These are phyloP conservation scores for Potamilus streckersoni DNA, from an alignment of 1,140 invertebrate species.

Conservation along the genomic window DNA sequence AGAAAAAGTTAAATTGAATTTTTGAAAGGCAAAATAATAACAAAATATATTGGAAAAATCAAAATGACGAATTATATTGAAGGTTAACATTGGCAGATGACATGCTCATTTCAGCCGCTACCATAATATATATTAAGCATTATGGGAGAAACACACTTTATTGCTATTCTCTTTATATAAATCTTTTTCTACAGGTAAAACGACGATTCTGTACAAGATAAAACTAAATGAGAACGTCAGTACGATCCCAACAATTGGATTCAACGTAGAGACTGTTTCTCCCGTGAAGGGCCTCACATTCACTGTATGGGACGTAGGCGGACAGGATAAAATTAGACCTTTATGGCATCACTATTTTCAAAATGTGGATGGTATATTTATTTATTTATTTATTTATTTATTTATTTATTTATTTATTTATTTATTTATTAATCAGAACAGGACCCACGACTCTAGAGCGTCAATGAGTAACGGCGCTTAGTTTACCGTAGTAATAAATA, in stretches of 20 bases:
- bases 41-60: too few relatives aligned
- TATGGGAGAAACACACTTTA: too few relatives aligned
- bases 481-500: too few relatives aligned
- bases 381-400: background rate
- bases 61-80: too few relatives aligned
- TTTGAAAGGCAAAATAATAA: too few relatives aligned
- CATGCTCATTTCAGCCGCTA: too few relatives aligned
- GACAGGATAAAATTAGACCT: constrained; percentile 68
- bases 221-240: constrained; percentile 82
- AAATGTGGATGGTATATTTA: constrained; percentile 51
- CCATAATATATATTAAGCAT: too few relatives aligned
- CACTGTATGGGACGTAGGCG: constrained; percentile 70
- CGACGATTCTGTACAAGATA: constrained; percentile 97
- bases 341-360: constrained; percentile 59
- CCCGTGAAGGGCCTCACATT: constrained; percentile 66
- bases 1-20: too few relatives aligned
- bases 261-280: constrained; percentile 61
- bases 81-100: too few relatives aligned
- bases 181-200: constrained; percentile 47
- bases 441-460: too few relatives aligned
- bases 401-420: constrained; percentile 34
- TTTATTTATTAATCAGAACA: background rate
- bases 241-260: constrained; percentile 65
- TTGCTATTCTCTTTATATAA: too few relatives aligned
- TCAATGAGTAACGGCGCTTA: too few relatives aligned